Percentiles rank a stretch among this genome's conserved stretches.
These are phyloP conservation scores for Graptemys geographica DNA, from an alignment of 2,797 vertebrate species.

Conservation along the genomic window DNA sequence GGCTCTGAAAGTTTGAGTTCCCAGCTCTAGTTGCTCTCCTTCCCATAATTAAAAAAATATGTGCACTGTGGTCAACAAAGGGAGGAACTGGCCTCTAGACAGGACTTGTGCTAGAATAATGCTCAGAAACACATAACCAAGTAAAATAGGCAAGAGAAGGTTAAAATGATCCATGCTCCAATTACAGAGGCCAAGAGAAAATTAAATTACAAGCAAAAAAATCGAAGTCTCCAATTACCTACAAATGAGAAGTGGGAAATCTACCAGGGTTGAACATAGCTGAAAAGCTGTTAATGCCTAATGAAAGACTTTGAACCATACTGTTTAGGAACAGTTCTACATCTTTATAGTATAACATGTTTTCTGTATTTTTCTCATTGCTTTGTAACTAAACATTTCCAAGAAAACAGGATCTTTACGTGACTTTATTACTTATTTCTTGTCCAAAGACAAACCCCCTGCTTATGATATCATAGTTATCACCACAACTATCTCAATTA, in stretches of 20 bases:
- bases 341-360: neutral
- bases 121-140: slow-evolving; percentile 28
- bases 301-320: neutral
- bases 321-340: neutral
- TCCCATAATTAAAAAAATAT: neutral
- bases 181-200: neutral
- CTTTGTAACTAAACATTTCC: neutral
- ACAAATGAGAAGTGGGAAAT: slow-evolving; percentile 51
- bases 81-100: slow-evolving; percentile 6
- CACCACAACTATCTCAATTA: neutral
- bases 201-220: neutral
- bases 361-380: neutral
- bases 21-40: neutral
- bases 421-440: slow-evolving; percentile 2
- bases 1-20: neutral
- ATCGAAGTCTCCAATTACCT: slow-evolving; percentile 31
- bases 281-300: slow-evolving; percentile 8
- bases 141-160: slow-evolving; percentile 30
- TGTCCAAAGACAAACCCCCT: neutral
- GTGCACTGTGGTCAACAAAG: slow-evolving; percentile 12
- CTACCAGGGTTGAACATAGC: slow-evolving; percentile 10
- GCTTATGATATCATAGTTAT: neutral
- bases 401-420: slow-evolving; percentile 9
- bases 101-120: slow-evolving; percentile 1
- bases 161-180: neutral